These are phyloP conservation scores for Harpegnathos saltator DNA, from an alignment of 1,140 invertebrate genomes.

Conservation along the genomic window DNA sequence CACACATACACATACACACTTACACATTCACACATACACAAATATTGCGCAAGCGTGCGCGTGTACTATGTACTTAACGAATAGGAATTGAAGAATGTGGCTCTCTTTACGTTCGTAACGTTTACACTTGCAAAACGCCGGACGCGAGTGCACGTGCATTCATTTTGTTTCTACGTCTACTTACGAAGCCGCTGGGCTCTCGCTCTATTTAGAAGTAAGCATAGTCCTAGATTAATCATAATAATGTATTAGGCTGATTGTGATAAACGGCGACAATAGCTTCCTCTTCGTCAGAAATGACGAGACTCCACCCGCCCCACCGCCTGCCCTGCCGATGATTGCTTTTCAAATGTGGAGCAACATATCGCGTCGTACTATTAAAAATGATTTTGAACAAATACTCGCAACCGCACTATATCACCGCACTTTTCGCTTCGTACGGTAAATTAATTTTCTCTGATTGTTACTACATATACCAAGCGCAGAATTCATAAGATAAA, in stretches of 20 bases:
- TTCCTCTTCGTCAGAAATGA: conserved; percentile 49
- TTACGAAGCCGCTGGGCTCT: conserved; percentile 35
- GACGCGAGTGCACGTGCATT: conserved; percentile 35
- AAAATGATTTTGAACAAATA: not conserved
- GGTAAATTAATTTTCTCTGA: too few relatives aligned
- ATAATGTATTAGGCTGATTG: conserved; percentile 54
- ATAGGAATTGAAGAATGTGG: conserved; percentile 48
- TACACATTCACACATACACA: too few relatives aligned
- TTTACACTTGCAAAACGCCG: conserved; percentile 26
- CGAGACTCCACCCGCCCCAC: conserved; percentile 11
- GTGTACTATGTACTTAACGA: conserved; percentile 10
- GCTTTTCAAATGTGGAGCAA: not conserved
- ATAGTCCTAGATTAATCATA: conserved; percentile 55
- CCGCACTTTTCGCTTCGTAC: too few relatives aligned
- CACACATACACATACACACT: too few relatives aligned
- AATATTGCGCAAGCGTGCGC: too few relatives aligned
- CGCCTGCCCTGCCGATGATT: too few relatives aligned
- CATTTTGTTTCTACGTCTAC: conserved; percentile 45
- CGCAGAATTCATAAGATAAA: too few relatives aligned
- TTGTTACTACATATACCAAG: too few relatives aligned
- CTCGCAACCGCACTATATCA: too few relatives aligned
- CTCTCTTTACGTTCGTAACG: conserved; percentile 19
- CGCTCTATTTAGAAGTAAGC: conserved; percentile 46
- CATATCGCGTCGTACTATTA: not conserved
- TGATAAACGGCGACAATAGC: conserved; percentile 61